phyloP scores from a whole-genome alignment of 2,888 invertebrate genomes.

The Andrena hattorfiana region DNA sequence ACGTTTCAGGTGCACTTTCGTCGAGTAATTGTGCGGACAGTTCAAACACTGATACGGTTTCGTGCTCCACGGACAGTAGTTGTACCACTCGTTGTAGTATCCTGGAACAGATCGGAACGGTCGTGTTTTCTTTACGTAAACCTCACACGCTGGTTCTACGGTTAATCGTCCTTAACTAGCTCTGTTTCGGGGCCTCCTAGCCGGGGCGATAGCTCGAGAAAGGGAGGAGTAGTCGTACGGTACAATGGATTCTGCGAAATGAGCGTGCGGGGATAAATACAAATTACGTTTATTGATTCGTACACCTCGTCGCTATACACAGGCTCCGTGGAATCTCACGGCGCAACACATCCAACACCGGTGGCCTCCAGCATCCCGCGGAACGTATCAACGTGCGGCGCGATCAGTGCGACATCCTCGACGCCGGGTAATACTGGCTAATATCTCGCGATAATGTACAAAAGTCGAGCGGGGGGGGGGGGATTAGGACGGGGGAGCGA shows the following conservation, averaged over 20 bases:
- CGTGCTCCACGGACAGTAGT: slow-evolving; percentile 47
- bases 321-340: background rate
- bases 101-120: slow-evolving; percentile 54
- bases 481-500: no score
- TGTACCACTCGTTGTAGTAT: slow-evolving; percentile 40
- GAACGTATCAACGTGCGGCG: no score
- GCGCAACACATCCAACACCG: no score
- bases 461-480: no score
- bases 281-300: slow-evolving; percentile 2
- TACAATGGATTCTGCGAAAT: background rate
- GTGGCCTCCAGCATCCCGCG: no score
- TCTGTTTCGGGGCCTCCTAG: no score
- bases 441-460: no score
- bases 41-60: slow-evolving; percentile 72
- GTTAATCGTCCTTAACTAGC: slow-evolving; percentile 14
- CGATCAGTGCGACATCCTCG: no score
- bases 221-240: background rate
- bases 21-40: slow-evolving; percentile 74
- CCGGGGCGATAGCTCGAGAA: background rate
- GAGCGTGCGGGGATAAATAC: slow-evolving; percentile 4
- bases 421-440: no score
- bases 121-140: slow-evolving; percentile 32
- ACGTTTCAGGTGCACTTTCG: slow-evolving; percentile 67
- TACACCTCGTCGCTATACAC: background rate
- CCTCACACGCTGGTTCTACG: background rate